Evolutionary conservation across 2,888 invertebrate genomes (phyloP).

Genomic region (Epirrita christyi): DNA sequence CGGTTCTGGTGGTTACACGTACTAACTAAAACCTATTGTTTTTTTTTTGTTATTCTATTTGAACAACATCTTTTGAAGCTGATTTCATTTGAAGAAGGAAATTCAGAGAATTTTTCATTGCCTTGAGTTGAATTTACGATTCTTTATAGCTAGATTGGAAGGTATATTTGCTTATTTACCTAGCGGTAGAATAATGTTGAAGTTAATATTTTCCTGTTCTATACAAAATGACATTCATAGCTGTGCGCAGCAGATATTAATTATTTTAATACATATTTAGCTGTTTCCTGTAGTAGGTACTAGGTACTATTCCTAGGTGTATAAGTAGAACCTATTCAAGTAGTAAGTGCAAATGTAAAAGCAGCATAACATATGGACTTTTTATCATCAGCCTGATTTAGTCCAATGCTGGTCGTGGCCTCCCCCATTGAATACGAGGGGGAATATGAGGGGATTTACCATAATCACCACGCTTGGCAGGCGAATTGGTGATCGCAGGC

Average conservation of each 20-base stretch:
- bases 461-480: too few relatives aligned
- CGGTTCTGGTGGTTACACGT: constrained; percentile 18
- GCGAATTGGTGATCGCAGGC: too few relatives aligned
- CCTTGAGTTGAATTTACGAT: too few relatives aligned
- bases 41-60: background rate
- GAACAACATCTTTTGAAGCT: too few relatives aligned
- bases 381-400: too few relatives aligned
- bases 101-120: too few relatives aligned
- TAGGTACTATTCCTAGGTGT: constrained; percentile 2
- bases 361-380: constrained; percentile 29
- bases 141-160: too few relatives aligned
- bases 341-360: constrained; percentile 10
- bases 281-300: constrained; percentile 17
- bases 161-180: background rate
- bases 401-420: too few relatives aligned
- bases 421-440: too few relatives aligned
- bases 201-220: constrained; percentile 12
- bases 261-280: constrained; percentile 4
- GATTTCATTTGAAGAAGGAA: too few relatives aligned
- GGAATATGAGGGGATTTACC: too few relatives aligned
- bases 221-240: constrained; percentile 10
- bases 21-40: constrained; percentile 16
- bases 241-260: constrained; percentile 14
- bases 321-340: background rate
- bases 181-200: background rate